These are phyloP conservation scores for Leptoteleia sp. DNA, from an alignment of 1,140 invertebrate genomes.

Conservation along the genomic window DNA sequence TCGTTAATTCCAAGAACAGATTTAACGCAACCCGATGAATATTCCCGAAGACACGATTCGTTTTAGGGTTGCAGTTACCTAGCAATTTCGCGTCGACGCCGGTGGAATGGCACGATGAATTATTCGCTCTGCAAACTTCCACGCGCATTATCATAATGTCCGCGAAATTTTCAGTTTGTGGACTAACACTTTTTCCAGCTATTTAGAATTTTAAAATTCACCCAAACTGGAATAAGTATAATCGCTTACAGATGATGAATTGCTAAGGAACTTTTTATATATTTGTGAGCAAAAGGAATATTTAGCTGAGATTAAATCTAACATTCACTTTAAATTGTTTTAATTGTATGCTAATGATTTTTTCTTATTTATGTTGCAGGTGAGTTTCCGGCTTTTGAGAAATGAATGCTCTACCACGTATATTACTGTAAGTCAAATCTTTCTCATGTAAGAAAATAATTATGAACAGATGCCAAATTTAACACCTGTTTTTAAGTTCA, in stretches of 20 bases:
- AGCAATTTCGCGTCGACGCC: conserved; percentile 14
- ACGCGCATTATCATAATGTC: conserved; percentile 1
- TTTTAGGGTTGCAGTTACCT: conserved; percentile 14
- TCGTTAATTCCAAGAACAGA: conserved; percentile 29
- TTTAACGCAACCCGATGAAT: conserved; percentile 27
- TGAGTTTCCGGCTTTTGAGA: neutral
- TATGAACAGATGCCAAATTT: neutral
- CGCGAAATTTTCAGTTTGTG: conserved; percentile 4
- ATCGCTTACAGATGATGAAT: conserved; percentile 1
- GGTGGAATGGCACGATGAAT: conserved; percentile 8
- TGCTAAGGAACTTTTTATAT: neutral
- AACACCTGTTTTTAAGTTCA: no score
- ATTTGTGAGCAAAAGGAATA: neutral
- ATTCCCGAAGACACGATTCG: conserved; percentile 25
- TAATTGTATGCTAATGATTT: conserved; percentile 1
- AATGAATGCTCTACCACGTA: neutral
- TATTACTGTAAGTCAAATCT: conserved; percentile 13
- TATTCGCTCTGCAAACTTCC: conserved; percentile 6
- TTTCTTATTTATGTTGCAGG: conserved; percentile 36
- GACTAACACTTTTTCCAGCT: neutral
- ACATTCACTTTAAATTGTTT: neutral
- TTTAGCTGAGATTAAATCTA: neutral
- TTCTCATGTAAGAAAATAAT: neutral
- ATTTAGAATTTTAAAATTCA: conserved; percentile 5
- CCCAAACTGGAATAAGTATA: neutral